Conservation (phyloP, 2,888 invertebrate genomes). For the Meiosimyza platycephala region DNA sequence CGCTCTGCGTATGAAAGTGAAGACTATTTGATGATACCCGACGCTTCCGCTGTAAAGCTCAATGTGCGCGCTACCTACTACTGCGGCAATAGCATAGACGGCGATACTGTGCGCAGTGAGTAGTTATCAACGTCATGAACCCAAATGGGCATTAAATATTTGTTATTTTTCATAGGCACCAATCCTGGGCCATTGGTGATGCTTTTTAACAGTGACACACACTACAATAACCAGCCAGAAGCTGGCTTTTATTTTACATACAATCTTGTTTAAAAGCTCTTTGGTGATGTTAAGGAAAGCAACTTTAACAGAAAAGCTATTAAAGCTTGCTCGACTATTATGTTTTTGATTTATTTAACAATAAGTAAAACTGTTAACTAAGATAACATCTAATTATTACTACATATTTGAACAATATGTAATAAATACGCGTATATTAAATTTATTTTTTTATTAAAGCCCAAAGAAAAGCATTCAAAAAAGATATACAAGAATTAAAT, state of each 20-base stretch:
- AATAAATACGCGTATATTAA: no score
- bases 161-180: conserved; percentile 67
- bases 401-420: no score
- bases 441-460: no score
- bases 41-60: conserved; percentile 65
- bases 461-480: no score
- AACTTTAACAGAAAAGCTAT: no score
- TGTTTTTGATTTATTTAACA: no score
- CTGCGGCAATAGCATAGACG: conserved; percentile 57
- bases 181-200: conserved; percentile 73
- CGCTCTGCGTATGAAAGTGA: conserved; percentile 63
- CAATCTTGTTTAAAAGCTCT: conserved; percentile 39
- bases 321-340: no score
- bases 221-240: conserved; percentile 51
- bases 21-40: conserved; percentile 71
- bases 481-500: no score
- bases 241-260: conserved; percentile 59
- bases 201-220: conserved; percentile 71
- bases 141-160: neutral
- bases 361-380: no score
- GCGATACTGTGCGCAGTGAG: conserved; percentile 59
- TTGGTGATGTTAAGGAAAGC: no score
- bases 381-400: no score
- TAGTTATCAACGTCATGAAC: neutral
- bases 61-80: conserved; percentile 60